A percentile compares a stretch with the other conserved stretches of the same genome.
Conservation (phyloP, 2,888 invertebrate genomes). For the Amphipoea oculea region DNA sequence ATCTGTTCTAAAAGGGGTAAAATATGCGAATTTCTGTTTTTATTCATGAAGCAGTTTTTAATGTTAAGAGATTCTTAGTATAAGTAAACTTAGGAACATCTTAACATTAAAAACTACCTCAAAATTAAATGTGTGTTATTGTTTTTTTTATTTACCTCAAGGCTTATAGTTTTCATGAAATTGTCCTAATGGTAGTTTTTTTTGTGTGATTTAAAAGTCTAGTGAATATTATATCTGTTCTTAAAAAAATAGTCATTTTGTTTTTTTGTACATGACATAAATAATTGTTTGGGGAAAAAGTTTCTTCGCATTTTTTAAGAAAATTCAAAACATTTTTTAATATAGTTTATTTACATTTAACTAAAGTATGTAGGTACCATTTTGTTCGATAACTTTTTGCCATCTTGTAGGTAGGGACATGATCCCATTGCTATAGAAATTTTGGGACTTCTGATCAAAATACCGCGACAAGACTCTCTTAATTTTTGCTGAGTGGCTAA, state of each 20-base stretch:
- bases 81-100: neutral
- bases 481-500: too few species aligned
- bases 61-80: neutral
- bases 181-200: neutral
- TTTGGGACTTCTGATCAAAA: too few species aligned
- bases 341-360: too few species aligned
- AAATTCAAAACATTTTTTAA: too few species aligned
- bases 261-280: neutral
- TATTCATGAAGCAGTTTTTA: neutral
- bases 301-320: too few species aligned
- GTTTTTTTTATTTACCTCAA: neutral
- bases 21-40: neutral
- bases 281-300: too few species aligned
- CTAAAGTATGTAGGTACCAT: too few species aligned
- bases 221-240: neutral
- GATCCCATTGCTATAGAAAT: too few species aligned
- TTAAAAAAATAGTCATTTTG: neutral
- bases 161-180: neutral
- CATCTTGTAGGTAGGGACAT: too few species aligned
- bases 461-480: too few species aligned
- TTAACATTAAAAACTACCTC: neutral
- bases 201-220: neutral
- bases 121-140: neutral
- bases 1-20: neutral
- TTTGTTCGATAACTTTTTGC: too few species aligned